These are phyloP conservation scores for Eupsilia transversa DNA, from an alignment of 2,888 invertebrate species.

Conservation along the genomic window DNA sequence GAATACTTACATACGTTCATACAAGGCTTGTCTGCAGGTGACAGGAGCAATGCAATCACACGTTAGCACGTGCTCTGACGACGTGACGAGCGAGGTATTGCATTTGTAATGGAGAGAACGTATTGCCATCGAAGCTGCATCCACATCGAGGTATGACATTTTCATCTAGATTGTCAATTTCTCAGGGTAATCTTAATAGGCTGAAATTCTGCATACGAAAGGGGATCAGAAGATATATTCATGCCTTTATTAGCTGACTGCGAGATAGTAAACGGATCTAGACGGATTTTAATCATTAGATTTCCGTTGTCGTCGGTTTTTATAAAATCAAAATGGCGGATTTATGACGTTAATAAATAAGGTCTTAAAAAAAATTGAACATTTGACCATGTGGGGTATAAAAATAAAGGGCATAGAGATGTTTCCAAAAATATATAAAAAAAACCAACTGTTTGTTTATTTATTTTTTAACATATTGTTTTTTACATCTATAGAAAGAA, in stretches of 20 bases:
- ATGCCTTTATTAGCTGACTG: background rate
- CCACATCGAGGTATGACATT: background rate
- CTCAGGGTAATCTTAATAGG: background rate
- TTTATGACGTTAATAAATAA: too few relatives aligned
- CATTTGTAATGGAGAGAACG: slow-evolving; percentile 7
- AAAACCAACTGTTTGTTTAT: too few relatives aligned
- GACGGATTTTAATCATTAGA: too few relatives aligned
- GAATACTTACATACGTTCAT: background rate
- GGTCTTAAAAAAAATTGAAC: too few relatives aligned
- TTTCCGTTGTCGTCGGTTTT: too few relatives aligned
- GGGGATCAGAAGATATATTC: background rate
- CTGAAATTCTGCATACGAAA: background rate
- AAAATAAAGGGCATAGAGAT: too few relatives aligned
- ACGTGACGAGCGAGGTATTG: slow-evolving; percentile 3
- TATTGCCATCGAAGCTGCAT: background rate
- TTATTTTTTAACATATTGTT: too few relatives aligned
- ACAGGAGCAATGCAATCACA: background rate
- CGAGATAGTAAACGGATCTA: too few relatives aligned
- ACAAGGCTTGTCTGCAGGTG: background rate
- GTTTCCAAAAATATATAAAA: too few relatives aligned
- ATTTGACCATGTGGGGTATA: too few relatives aligned
- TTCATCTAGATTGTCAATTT: background rate
- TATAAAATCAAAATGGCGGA: too few relatives aligned
- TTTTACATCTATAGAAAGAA: too few relatives aligned
- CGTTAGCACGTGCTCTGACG: background rate